Conservation (phyloP, 2,113 vertebrate species). For the Gobio gobio region DNA sequence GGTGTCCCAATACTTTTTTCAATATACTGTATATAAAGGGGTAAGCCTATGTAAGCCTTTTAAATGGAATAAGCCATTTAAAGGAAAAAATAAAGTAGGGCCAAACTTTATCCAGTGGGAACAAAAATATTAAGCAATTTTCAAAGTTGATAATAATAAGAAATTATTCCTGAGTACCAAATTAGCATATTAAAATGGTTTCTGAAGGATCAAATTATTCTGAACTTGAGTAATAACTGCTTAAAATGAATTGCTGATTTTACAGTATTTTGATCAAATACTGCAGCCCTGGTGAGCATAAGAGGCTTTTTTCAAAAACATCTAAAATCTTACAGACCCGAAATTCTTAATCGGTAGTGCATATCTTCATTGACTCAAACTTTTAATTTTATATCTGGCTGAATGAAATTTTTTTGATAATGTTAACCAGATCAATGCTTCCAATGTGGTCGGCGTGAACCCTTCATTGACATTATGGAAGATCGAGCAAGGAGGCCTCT, state of each 20-base stretch:
- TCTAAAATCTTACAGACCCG: neutral
- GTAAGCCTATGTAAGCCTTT: no score
- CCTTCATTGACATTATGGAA: slow-evolving; percentile 57
- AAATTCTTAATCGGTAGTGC: neutral
- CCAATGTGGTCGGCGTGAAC: slow-evolving; percentile 71
- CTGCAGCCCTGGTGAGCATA: neutral
- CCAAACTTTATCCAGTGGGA: neutral
- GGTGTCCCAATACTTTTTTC: no score
- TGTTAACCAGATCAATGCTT: slow-evolving; percentile 73
- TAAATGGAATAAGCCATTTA: no score
- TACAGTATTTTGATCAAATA: neutral
- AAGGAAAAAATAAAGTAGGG: neutral
- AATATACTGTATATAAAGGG: no score
- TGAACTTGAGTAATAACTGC: neutral
- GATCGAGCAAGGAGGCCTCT: slow-evolving; percentile 73
- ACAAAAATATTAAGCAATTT: neutral
- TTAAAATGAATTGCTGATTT: neutral
- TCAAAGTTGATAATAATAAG: neutral
- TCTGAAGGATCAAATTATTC: neutral
- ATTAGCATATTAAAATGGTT: neutral
- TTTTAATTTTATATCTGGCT: neutral
- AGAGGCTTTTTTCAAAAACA: neutral
- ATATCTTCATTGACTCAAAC: neutral
- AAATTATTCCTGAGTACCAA: neutral
- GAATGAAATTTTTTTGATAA: neutral